Evolutionary conservation across 2,113 vertebrate genomes (phyloP), one percentile per base, ranked within the genome.

Genomic region (Zeus faber): DNA sequence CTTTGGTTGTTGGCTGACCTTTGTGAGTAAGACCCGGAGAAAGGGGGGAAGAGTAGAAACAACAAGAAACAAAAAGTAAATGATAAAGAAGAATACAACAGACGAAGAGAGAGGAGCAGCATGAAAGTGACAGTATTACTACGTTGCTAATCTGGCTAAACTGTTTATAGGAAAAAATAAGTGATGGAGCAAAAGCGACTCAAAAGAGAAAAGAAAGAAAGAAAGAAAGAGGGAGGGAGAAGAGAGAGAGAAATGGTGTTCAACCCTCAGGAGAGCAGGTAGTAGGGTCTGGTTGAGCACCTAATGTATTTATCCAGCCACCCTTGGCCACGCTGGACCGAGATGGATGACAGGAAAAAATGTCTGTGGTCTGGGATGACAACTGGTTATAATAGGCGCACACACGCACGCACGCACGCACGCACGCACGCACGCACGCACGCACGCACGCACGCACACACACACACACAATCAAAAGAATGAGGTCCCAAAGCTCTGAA

Each of bases 301-400:
- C 45, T 72, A 75, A 81, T 77, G 51, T 58, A 62, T 57, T 70
- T 67, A 67, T 67, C 49, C 0, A 4, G 21, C 24, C 0, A 45
- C 46, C 64, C 61, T 56, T 44, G 58, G 70, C 45, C 43, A 44
- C 49, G 54, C 27, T 49, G 56, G 20, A 31, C 54, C 62, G 49
- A 67, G 56, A 72, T 51, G 23, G 46, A 70, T 61, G 52, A 50
- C 47, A 47, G 41, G 33, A 37, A n/a, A n/a, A n/a, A n/a, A n/a
- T n/a, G n/a, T n/a, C n/a, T n/a, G n/a, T n/a, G n/a, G n/a, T n/a
- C n/a, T n/a, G n/a, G n/a, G n/a, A n/a, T n/a, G n/a, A n/a, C n/a
- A n/a, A n/a, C n/a, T n/a, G n/a, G 45, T 1, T 14, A 40, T 51
- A 46, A 58, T 22, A 29, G 20, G 27, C 20, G 54, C 37, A 23